Conservation (phyloP, 2,797 vertebrate genomes). For the Brachyalestes nurse region DNA sequence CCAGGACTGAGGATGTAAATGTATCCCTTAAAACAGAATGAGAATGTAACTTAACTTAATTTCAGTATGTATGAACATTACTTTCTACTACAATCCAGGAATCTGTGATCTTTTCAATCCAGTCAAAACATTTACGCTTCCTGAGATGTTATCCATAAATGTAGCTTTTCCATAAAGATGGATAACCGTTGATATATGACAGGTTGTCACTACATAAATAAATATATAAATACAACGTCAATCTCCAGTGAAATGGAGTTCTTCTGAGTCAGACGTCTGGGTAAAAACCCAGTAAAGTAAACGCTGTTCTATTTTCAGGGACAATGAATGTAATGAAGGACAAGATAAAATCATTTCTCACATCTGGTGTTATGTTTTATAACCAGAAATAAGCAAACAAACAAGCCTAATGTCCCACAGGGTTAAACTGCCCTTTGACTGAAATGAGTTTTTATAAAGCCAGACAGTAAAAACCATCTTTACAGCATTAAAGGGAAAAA, state of each 20-base stretch:
- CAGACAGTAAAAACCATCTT: too few relatives aligned
- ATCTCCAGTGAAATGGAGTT: background rate
- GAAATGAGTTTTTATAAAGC: too few relatives aligned
- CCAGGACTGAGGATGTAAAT: too few relatives aligned
- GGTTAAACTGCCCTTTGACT: too few relatives aligned
- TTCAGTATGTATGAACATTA: background rate
- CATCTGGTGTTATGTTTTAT: background rate
- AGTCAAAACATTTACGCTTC: background rate
- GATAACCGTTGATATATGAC: background rate
- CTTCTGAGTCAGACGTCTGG: background rate
- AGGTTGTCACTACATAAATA: constrained; percentile 5
- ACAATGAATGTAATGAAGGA: too few relatives aligned
- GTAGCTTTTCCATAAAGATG: background rate
- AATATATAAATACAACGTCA: constrained; percentile 7
- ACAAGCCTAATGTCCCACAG: background rate
- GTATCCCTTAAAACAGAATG: too few relatives aligned
- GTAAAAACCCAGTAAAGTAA: background rate
- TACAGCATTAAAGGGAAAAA: too few relatives aligned
- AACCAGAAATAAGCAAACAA: background rate
- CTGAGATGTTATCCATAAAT: background rate
- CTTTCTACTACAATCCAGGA: background rate
- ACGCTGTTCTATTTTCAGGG: background rate
- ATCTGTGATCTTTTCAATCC: background rate
- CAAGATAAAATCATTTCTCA: too few relatives aligned
- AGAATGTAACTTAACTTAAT: background rate